phyloP scores from a whole-genome alignment of 2,888 invertebrate species.

The Eilema sororculum region DNA sequence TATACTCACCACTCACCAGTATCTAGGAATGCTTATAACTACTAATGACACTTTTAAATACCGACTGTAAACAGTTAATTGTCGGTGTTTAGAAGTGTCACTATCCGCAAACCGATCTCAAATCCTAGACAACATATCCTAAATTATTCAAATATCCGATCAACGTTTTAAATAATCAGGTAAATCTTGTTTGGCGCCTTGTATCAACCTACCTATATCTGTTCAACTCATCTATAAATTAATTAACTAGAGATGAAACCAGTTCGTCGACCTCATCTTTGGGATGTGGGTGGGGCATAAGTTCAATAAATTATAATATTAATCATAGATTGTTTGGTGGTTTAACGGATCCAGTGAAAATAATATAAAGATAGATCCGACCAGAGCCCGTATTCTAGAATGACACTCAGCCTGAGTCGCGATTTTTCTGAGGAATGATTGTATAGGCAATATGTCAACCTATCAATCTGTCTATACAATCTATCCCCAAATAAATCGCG shows the following conservation, averaged over 20 bases:
- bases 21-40: neutral
- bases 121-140: neutral
- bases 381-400: too few species aligned
- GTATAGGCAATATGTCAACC: too few species aligned
- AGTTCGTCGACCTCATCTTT: conserved; percentile 43
- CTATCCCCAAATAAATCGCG: too few species aligned
- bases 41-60: neutral
- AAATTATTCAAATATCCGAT: neutral
- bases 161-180: conserved; percentile 6
- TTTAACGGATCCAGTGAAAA: neutral
- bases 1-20: too few species aligned
- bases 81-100: too few species aligned
- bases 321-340: neutral
- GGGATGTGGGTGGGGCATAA: conserved; percentile 21
- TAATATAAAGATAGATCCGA: neutral
- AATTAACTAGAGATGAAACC: conserved; percentile 40
- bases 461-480: too few species aligned
- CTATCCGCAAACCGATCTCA: too few species aligned
- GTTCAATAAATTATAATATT: conserved; percentile 21
- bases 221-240: conserved; percentile 26
- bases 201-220: neutral
- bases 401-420: too few species aligned
- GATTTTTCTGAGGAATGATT: too few species aligned
- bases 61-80: neutral
- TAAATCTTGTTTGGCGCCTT: conserved; percentile 12